Conservation (phyloP, 2,888 invertebrate species). For the Lampropteryx suffumata region DNA sequence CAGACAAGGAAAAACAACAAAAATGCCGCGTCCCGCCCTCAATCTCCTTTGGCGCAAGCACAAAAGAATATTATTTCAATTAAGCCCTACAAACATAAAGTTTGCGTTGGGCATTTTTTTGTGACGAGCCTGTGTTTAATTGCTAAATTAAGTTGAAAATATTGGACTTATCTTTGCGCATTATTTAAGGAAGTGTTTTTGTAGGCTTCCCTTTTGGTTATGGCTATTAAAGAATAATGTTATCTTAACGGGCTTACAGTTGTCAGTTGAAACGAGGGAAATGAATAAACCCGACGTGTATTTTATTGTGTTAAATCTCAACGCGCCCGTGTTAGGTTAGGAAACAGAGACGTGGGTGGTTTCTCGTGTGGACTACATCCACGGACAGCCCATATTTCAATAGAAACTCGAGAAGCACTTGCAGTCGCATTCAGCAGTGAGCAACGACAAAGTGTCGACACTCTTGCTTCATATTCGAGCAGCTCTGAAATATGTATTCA, state of each 20-base stretch:
- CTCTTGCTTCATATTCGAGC: slow-evolving; percentile 24
- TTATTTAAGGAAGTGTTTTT: slow-evolving; percentile 34
- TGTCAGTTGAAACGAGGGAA: slow-evolving; percentile 7
- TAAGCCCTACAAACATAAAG: slow-evolving; percentile 56
- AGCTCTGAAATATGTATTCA: slow-evolving; percentile 25
- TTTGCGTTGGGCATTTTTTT: slow-evolving; percentile 45
- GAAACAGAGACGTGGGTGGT: slow-evolving; percentile 13
- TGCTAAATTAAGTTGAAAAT: slow-evolving; percentile 40
- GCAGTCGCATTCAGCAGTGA: slow-evolving; percentile 25
- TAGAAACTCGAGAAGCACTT: slow-evolving; percentile 20
- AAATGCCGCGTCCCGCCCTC: slow-evolving; percentile 61
- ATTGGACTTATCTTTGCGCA: slow-evolving; percentile 35
- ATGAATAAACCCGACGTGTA: slow-evolving; percentile 6
- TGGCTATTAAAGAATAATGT: slow-evolving; percentile 21
- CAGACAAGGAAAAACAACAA: slow-evolving; percentile 63
- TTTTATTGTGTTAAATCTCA: slow-evolving; percentile 17
- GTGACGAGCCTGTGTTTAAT: slow-evolving; percentile 49
- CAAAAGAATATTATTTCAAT: slow-evolving; percentile 77
- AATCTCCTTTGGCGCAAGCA: slow-evolving; percentile 66
- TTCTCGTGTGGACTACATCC: slow-evolving; percentile 15
- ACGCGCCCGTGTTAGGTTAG: slow-evolving; percentile 6
- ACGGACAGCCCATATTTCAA: slow-evolving; percentile 28
- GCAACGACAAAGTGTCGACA: slow-evolving; percentile 24
- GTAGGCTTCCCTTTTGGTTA: slow-evolving; percentile 27
- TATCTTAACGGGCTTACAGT: slow-evolving; percentile 17